Evolutionary conservation across 2,113 vertebrate species (phyloP), one percentile per base, ranked within the genome.

Genomic region (Elgaria multicarinata): DNA sequence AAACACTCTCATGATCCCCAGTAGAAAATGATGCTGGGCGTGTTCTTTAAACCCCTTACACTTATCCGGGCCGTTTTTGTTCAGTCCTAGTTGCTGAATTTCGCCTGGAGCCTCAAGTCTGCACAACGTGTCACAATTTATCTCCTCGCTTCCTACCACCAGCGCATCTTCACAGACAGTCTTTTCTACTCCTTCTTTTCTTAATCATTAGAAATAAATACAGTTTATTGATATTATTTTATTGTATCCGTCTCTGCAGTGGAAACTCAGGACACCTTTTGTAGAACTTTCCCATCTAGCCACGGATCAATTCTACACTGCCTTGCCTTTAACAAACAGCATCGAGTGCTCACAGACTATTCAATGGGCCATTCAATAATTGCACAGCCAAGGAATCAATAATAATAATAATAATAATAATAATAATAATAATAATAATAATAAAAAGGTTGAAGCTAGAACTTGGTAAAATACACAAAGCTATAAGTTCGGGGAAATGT

Each of bases 281-380:
- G 3, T 16, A 7, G 33, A n/a, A 33, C 33, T 58, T 80, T 58
- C 18, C 78, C 16, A 36, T 36, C 53, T 22, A 62, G 53, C 79
- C 33, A 14, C 33, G 22, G 79, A 81, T 81, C 79, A 62, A 81
- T 81, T n/a, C 79, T 33, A 62, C 77, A n/a, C 53, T 26, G 53
- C 79, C 79, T 81, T 58, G n/a, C 5, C 6, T 33, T 55, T 79
- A 53, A 53, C 46, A 79, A 79, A 55, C 44, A 33, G 44, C 46
- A 18, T 53, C 46, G 53, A n/a, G 46, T n/a, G 28, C 33, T 81
- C 53, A 53, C n/a, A 24, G 79, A 36, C 53, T 33, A 36, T 62
- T 81, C 79, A 39, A 62, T 36, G 79, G 79, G 79, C n/a, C 33
- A 81, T 39, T 81, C 79, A 81, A 81, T 81, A 81, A 81, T 62